Conservation (phyloP, 1,140 invertebrate species). For the Hycleus phaleratus region DNA sequence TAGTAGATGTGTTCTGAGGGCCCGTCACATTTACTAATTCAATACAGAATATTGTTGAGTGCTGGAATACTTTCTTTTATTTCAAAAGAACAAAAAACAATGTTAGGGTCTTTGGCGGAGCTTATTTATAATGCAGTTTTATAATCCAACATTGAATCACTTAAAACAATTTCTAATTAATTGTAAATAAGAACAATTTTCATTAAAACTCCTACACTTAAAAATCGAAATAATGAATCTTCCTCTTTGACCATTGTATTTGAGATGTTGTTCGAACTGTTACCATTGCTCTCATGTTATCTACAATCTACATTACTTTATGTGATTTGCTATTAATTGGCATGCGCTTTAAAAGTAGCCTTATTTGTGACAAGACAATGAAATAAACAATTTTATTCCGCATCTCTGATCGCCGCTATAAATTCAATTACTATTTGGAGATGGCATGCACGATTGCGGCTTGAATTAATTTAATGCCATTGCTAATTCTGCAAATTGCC, state of each 20-base stretch:
- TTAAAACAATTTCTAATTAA: slow-evolving; percentile 1
- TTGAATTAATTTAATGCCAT: slow-evolving; percentile 17
- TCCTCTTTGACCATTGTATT: slow-evolving; percentile 14
- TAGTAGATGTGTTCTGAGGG: slow-evolving; percentile 11
- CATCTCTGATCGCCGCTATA: slow-evolving; percentile 14
- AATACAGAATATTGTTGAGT: slow-evolving; percentile 10
- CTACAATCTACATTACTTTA: slow-evolving; percentile 27
- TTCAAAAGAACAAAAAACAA: background rate
- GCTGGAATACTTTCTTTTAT: background rate
- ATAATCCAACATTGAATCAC: background rate
- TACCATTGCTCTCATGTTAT: slow-evolving; percentile 12
- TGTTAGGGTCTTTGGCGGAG: no score
- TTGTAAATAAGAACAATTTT: slow-evolving; percentile 8
- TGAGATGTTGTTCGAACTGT: slow-evolving; percentile 4
- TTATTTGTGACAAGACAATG: slow-evolving; percentile 26
- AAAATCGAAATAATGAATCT: slow-evolving; percentile 2
- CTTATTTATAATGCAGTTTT: background rate
- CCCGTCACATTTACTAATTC: slow-evolving; percentile 12
- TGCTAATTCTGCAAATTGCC: slow-evolving; percentile 10
- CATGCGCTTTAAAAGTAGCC: slow-evolving; percentile 20
- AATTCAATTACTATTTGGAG: slow-evolving; percentile 25
- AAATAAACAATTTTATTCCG: slow-evolving; percentile 26
- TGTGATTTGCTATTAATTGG: slow-evolving; percentile 27
- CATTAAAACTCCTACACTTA: slow-evolving; percentile 4
- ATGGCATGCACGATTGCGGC: slow-evolving; percentile 17